Percentiles rank a stretch among this genome's conserved stretches.
Evolutionary conservation across 2,113 vertebrate species (phyloP).

Genomic region (Vidua chalybeata): DNA sequence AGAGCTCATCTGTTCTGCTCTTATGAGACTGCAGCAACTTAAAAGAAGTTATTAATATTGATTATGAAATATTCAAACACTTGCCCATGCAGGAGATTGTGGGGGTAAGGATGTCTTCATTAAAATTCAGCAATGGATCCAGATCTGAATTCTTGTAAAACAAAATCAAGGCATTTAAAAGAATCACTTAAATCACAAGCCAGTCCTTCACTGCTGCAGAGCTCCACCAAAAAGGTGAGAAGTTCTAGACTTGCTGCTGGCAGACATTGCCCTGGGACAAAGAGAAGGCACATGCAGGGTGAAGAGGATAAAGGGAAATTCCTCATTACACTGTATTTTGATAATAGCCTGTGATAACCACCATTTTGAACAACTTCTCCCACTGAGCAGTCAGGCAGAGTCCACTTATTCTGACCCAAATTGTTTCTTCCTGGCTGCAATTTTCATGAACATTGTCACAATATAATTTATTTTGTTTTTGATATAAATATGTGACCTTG

Average conservation of each 20-base stretch:
- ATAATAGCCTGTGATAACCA: neutral
- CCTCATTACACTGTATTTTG: neutral
- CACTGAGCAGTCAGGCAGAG: neutral
- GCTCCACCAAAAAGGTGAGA: neutral
- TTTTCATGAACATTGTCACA: neutral
- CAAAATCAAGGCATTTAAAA: neutral
- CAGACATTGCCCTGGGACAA: neutral
- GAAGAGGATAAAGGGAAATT: neutral
- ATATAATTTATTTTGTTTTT: neutral
- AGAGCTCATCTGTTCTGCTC: slow-evolving; percentile 28
- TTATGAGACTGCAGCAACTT: slow-evolving; percentile 38
- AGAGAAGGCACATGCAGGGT: neutral
- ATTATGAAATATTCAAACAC: slow-evolving; percentile 62
- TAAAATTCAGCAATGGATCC: neutral
- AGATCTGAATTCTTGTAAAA: neutral
- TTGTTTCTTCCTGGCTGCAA: neutral
- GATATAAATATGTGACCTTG: neutral
- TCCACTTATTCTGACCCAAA: neutral
- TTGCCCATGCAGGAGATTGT: neutral
- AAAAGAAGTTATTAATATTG: slow-evolving; percentile 58
- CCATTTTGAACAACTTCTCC: neutral
- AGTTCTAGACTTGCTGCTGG: neutral
- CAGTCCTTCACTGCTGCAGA: neutral
- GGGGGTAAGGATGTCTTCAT: neutral
- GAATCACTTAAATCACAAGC: neutral